Conservation (phyloP, 2,888 invertebrate genomes). For the Pollenia labialis region DNA sequence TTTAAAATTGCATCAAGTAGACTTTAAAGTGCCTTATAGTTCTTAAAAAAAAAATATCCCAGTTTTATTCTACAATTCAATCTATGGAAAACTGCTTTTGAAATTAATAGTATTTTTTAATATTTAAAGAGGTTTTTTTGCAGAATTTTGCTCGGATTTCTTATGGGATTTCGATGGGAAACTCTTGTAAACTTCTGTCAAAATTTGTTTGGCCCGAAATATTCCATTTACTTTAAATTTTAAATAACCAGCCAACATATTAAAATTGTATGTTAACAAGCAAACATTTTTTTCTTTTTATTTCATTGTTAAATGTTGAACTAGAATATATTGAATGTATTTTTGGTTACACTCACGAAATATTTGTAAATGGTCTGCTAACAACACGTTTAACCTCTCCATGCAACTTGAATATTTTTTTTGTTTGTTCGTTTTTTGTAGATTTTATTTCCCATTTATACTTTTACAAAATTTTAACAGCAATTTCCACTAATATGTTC, state of each 20-base stretch:
- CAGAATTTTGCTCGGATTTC: too few relatives aligned
- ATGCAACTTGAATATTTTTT: constrained; percentile 22
- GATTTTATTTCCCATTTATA: background rate
- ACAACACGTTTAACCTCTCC: constrained; percentile 70
- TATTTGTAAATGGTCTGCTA: constrained; percentile 72
- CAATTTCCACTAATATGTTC: constrained; percentile 24
- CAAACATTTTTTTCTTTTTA: background rate
- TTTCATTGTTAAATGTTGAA: constrained; percentile 49
- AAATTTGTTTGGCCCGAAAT: too few relatives aligned
- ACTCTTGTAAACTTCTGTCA: too few relatives aligned
- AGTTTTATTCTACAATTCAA: too few relatives aligned
- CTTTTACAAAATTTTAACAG: constrained; percentile 33
- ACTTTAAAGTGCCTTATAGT: background rate
- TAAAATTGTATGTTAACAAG: constrained; percentile 27
- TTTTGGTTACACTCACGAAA: constrained; percentile 71
- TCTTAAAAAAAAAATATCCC: too few relatives aligned
- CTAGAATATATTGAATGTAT: constrained; percentile 62
- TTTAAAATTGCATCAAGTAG: background rate
- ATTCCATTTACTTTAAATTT: background rate
- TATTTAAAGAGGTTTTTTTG: too few relatives aligned
- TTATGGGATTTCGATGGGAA: too few relatives aligned
- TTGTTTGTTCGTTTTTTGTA: background rate
- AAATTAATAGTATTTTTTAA: too few relatives aligned
- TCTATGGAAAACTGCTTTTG: too few relatives aligned
- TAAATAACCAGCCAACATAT: constrained; percentile 12